Evolutionary conservation across 2,888 invertebrate genomes (phyloP).

Genomic region (Cosmia trapezina): DNA sequence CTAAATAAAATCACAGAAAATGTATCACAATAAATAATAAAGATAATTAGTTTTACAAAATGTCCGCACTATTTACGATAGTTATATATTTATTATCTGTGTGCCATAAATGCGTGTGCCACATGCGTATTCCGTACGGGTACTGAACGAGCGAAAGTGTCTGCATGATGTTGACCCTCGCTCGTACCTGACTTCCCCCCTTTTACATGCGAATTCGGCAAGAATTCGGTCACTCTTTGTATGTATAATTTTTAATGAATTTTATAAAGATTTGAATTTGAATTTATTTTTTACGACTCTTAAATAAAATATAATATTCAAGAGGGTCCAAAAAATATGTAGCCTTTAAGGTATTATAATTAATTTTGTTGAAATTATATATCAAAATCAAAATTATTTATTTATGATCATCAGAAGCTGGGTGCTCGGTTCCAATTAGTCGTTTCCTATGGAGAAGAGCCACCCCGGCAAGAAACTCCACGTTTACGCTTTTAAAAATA

Average conservation of each 20-base stretch:
- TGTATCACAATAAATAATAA: constrained; percentile 44
- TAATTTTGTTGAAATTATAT: no score
- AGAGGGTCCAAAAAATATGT: no score
- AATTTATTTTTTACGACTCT: no score
- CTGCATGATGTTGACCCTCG: constrained; percentile 74
- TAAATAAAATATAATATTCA: neutral
- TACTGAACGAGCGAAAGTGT: constrained; percentile 86
- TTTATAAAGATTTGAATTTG: no score
- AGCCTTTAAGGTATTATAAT: no score
- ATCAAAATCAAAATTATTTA: no score
- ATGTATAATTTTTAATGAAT: neutral
- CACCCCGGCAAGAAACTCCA: no score
- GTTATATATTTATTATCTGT: constrained; percentile 17
- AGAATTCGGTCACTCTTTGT: constrained; percentile 55
- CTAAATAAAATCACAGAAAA: constrained; percentile 39
- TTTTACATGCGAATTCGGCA: constrained; percentile 58
- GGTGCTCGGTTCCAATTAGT: no score
- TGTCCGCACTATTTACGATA: constrained; percentile 22
- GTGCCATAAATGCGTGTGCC: constrained; percentile 71
- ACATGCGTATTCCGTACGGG: constrained; percentile 74
- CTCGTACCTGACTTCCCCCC: constrained; percentile 69
- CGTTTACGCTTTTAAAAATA: no score
- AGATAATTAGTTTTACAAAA: neutral
- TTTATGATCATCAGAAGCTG: no score
- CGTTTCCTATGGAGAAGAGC: no score